Conservation (phyloP, 2,888 invertebrate species). For the Mythimna impura region DNA sequence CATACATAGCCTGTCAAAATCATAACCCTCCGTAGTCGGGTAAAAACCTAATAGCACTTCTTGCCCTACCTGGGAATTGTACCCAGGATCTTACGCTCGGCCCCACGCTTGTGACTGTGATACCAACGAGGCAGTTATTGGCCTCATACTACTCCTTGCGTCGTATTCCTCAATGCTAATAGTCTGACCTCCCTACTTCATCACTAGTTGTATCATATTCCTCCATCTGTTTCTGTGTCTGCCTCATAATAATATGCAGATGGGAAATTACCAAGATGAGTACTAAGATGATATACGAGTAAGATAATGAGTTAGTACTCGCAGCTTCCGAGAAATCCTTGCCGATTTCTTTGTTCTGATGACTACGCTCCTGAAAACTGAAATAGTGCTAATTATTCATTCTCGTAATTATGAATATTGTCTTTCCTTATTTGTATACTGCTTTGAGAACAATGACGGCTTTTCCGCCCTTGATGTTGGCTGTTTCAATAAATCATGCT, state of each 20-base stretch:
- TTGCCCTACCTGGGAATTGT: too few relatives aligned
- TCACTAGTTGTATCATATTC: too few relatives aligned
- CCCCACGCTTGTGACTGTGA: too few relatives aligned
- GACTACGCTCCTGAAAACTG: slow-evolving; percentile 27
- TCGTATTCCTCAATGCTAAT: too few relatives aligned
- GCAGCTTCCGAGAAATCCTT: slow-evolving; percentile 43
- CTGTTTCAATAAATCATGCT: neutral
- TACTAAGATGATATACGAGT: slow-evolving; percentile 23
- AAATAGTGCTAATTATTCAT: slow-evolving; percentile 39
- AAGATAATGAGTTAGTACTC: slow-evolving; percentile 15
- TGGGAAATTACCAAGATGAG: slow-evolving; percentile 8
- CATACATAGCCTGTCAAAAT: too few relatives aligned
- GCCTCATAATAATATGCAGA: slow-evolving; percentile 12
- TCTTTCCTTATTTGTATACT: slow-evolving; percentile 27
- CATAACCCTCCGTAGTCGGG: too few relatives aligned
- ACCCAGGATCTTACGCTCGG: too few relatives aligned
- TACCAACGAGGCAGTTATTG: too few relatives aligned
- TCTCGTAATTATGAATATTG: slow-evolving; percentile 21
- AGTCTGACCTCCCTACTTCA: too few relatives aligned
- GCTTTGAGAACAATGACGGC: slow-evolving; percentile 14
- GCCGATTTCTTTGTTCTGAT: slow-evolving; percentile 18
- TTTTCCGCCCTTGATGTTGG: neutral
- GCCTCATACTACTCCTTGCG: neutral
- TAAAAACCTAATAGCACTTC: too few relatives aligned
- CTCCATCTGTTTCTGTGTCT: too few relatives aligned